These are phyloP conservation scores for Bombus waltoni DNA, from an alignment of 1,140 invertebrate genomes.

Conservation along the genomic window DNA sequence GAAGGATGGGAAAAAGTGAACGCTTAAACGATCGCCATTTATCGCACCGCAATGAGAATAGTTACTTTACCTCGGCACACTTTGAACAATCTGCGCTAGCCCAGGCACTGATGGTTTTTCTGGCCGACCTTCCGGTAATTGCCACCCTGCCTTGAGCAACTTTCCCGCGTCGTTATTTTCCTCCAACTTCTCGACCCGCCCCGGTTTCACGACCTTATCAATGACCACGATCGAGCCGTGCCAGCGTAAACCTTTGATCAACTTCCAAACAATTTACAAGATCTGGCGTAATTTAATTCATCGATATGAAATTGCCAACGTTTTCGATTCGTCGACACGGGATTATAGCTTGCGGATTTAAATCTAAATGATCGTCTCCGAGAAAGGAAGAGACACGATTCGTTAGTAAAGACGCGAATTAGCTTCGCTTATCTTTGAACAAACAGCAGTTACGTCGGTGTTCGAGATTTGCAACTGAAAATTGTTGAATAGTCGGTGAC, in stretches of 20 bases:
- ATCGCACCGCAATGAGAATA: slow-evolving; percentile 62
- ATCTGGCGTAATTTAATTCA: background rate
- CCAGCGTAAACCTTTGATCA: background rate
- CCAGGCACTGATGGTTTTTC: slow-evolving; percentile 32
- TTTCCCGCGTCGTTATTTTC: slow-evolving; percentile 37
- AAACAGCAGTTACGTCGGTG: too few relatives aligned
- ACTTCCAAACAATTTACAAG: slow-evolving; percentile 13
- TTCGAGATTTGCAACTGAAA: background rate
- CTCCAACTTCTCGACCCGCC: background rate
- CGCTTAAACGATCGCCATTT: slow-evolving; percentile 68
- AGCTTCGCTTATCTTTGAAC: background rate
- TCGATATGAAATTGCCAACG: background rate
- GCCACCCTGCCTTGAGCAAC: slow-evolving; percentile 20
- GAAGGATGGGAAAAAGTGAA: slow-evolving; percentile 61
- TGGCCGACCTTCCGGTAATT: slow-evolving; percentile 30
- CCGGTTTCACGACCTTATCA: slow-evolving; percentile 16
- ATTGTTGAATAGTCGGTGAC: background rate
- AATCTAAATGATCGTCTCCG: too few relatives aligned
- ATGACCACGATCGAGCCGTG: background rate
- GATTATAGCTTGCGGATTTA: too few relatives aligned
- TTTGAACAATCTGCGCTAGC: slow-evolving; percentile 56
- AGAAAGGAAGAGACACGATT: rapidly evolving
- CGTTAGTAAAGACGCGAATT: background rate
- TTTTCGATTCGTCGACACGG: background rate
- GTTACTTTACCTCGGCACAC: slow-evolving; percentile 57